phyloP scores from a whole-genome alignment of 1,140 invertebrate species.

The Leptonema lineaticorne region DNA sequence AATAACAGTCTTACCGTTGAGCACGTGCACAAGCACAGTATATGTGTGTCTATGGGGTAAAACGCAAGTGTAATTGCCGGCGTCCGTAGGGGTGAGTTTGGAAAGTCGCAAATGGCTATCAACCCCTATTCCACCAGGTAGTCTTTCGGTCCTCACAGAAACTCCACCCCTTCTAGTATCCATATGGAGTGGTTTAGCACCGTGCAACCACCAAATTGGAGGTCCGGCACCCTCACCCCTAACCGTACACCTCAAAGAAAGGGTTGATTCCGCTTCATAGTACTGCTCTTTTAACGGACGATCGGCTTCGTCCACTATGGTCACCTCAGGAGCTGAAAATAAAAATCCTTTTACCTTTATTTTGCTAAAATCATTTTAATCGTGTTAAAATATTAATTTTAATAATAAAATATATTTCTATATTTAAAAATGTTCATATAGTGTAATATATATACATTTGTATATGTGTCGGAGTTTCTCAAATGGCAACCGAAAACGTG shows the following conservation, averaged over 20 bases:
- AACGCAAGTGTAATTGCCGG: conserved; percentile 77
- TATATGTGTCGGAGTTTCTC: too few species aligned
- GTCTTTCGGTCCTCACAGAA: conserved; percentile 50
- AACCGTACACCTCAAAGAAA: conserved; percentile 71
- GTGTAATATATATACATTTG: too few species aligned
- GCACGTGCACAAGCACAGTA: conserved; percentile 69
- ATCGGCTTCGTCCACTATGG: conserved; percentile 73
- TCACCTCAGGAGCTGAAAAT: conserved; percentile 68
- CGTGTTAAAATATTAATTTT: too few species aligned
- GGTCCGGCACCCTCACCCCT: conserved; percentile 59
- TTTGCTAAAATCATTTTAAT: not conserved
- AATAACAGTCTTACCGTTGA: too few species aligned
- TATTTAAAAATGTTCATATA: too few species aligned
- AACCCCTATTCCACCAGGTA: conserved; percentile 53
- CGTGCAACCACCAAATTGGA: conserved; percentile 71
- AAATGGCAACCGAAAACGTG: too few species aligned
- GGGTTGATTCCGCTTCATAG: conserved; percentile 74
- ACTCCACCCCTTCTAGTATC: conserved; percentile 74
- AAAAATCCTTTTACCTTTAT: too few species aligned
- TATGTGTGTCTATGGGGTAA: conserved; percentile 64
- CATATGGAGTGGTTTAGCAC: conserved; percentile 68
- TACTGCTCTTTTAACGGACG: conserved; percentile 69
- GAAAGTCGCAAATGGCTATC: conserved; percentile 76
- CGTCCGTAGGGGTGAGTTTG: conserved; percentile 71
- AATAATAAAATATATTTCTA: too few species aligned